Evolutionary conservation across 2,888 invertebrate species (phyloP).

Genomic region (Chymomyza procnemis): DNA sequence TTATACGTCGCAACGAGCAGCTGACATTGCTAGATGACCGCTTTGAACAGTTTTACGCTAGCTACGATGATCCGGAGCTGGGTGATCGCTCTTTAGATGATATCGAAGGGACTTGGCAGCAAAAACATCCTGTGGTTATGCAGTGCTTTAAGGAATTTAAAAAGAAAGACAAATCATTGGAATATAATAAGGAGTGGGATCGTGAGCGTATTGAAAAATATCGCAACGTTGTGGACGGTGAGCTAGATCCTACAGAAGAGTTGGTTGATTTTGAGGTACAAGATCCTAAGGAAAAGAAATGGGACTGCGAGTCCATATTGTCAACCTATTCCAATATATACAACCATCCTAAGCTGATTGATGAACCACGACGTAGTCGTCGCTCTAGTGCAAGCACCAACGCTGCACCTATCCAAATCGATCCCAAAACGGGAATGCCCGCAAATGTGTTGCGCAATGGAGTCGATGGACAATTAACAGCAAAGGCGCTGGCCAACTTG

Average conservation of each 20-base stretch:
- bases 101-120: conserved; percentile 83
- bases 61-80: conserved; percentile 92
- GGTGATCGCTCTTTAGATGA: conserved; percentile 94
- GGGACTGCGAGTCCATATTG: conserved; percentile 95
- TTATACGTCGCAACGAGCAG: conserved; percentile 90
- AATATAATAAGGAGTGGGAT: conserved; percentile 82
- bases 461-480: conserved; percentile 83
- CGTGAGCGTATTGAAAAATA: conserved; percentile 76
- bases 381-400: conserved; percentile 47
- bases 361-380: conserved; percentile 82
- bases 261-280: conserved; percentile 82
- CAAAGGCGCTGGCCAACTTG: conserved; percentile 84
- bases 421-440: conserved; percentile 87
- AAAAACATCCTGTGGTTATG: conserved; percentile 83
- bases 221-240: conserved; percentile 75
- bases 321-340: conserved; percentile 94
- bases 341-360: conserved; percentile 93
- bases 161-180: conserved; percentile 80
- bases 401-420: conserved; percentile 81
- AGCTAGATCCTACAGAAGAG: conserved; percentile 81
- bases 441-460: conserved; percentile 82
- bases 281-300: conserved; percentile 83
- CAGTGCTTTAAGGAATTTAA: conserved; percentile 88
- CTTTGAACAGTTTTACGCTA: conserved; percentile 91
- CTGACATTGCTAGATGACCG: conserved; percentile 89